Conservation (phyloP, 2,797 vertebrate species). For the Gambelia wislizenii region DNA sequence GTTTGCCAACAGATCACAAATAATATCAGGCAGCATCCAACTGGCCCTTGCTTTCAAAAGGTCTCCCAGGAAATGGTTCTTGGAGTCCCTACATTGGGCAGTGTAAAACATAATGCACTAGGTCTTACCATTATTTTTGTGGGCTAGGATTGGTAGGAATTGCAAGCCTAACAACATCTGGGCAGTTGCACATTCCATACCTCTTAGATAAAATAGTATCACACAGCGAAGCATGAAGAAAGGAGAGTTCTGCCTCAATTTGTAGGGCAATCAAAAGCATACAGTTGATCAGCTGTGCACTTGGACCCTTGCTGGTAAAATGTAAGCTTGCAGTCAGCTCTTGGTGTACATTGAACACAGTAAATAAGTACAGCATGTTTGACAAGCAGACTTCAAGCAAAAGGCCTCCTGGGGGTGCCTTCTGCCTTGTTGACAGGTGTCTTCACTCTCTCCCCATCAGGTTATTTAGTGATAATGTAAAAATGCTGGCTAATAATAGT, state of each 20-base stretch:
- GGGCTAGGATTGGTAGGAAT: not conserved
- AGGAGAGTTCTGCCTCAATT: not conserved
- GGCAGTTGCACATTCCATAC: not conserved
- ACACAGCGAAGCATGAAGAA: not conserved
- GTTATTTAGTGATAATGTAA: constrained; percentile 47
- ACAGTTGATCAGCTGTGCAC: not conserved
- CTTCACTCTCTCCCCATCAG: constrained; percentile 30
- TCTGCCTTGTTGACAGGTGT: constrained; percentile 52
- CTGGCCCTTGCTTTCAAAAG: too few relatives aligned
- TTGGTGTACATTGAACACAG: not conserved
- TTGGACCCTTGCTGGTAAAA: constrained; percentile 7
- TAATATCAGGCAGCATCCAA: too few relatives aligned
- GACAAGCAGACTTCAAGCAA: constrained; percentile 38
- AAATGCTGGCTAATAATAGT: constrained; percentile 51
- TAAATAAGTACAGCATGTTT: constrained; percentile 28
- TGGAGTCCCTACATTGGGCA: too few relatives aligned
- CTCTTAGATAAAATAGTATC: not conserved
- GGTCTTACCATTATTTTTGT: not conserved
- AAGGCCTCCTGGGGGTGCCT: constrained; percentile 39
- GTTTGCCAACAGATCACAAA: too few relatives aligned
- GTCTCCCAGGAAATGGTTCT: too few relatives aligned
- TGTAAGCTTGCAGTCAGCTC: not conserved
- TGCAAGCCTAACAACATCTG: not conserved
- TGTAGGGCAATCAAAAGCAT: not conserved
- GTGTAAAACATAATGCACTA: too few relatives aligned